Conservation (phyloP, 2,797 vertebrate genomes). For the Vultur gryphus region DNA sequence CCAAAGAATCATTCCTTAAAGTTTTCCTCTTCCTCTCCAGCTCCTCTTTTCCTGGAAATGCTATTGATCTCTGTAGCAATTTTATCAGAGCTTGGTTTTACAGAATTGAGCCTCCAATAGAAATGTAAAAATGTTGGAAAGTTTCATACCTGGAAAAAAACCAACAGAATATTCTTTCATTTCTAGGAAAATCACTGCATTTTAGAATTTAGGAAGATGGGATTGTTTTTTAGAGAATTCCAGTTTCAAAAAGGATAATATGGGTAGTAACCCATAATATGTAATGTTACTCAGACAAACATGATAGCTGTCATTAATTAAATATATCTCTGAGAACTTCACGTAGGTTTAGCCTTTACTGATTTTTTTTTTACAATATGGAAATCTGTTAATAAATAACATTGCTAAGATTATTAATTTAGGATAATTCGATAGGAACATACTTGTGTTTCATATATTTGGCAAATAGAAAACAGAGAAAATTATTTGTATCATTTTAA, state of each 20-base stretch:
- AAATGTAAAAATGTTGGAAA: background rate
- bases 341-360: background rate
- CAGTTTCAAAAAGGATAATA: background rate
- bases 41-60: background rate
- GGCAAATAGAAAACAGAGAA: background rate
- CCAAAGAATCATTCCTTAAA: background rate
- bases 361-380: background rate
- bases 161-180: background rate
- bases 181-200: background rate
- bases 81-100: background rate
- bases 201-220: background rate
- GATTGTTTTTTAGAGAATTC: background rate
- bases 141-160: background rate
- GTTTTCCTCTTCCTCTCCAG: background rate
- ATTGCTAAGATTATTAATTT: background rate
- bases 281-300: background rate
- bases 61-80: background rate
- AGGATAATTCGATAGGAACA: background rate
- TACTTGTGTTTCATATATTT: background rate
- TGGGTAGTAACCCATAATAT: background rate
- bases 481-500: background rate
- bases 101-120: background rate
- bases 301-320: background rate
- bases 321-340: background rate
- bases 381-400: background rate